A percentile compares a stretch with the other conserved stretches of the same genome.
These are phyloP conservation scores for Spea hammondii DNA, from an alignment of 2,797 vertebrate species.

Conservation along the genomic window DNA sequence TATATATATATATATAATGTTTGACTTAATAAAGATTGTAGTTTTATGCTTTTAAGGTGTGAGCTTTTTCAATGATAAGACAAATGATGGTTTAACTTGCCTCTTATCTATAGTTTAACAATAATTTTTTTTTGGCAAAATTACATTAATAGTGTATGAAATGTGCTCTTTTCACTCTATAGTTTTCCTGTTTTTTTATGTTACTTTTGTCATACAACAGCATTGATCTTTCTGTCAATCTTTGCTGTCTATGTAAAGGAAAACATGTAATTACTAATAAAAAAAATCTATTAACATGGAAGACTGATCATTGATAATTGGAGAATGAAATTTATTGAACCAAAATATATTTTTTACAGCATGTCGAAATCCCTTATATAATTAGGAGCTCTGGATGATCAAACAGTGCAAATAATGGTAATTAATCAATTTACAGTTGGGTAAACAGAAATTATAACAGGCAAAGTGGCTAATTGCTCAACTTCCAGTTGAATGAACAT, in stretches of 20 bases:
- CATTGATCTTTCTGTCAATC: too few relatives aligned
- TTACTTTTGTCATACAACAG: too few relatives aligned
- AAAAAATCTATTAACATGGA: slow-evolving; percentile 7
- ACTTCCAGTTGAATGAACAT: slow-evolving; percentile 41
- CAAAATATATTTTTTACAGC: slow-evolving; percentile 24
- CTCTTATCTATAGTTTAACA: too few relatives aligned
- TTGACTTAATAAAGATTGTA: too few relatives aligned
- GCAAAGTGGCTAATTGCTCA: slow-evolving; percentile 44
- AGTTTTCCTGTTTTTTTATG: too few relatives aligned
- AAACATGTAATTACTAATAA: slow-evolving; percentile 9
- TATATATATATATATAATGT: too few relatives aligned
- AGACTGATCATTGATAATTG: slow-evolving; percentile 17
- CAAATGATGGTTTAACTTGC: too few relatives aligned
- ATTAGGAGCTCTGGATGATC: slow-evolving; percentile 40
- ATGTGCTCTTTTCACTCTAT: too few relatives aligned
- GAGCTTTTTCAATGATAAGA: too few relatives aligned
- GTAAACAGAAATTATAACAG: slow-evolving; percentile 44
- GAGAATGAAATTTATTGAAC: slow-evolving; percentile 18
- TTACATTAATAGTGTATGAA: too few relatives aligned
- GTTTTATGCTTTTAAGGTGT: too few relatives aligned
- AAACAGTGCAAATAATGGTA: slow-evolving; percentile 42
- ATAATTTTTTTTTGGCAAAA: too few relatives aligned
- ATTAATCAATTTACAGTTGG: slow-evolving; percentile 50
- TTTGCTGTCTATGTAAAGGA: background rate
- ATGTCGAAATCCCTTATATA: slow-evolving; percentile 34